Evolutionary conservation across 2,797 vertebrate genomes (phyloP).

Genomic region (Sciaenops ocellatus): DNA sequence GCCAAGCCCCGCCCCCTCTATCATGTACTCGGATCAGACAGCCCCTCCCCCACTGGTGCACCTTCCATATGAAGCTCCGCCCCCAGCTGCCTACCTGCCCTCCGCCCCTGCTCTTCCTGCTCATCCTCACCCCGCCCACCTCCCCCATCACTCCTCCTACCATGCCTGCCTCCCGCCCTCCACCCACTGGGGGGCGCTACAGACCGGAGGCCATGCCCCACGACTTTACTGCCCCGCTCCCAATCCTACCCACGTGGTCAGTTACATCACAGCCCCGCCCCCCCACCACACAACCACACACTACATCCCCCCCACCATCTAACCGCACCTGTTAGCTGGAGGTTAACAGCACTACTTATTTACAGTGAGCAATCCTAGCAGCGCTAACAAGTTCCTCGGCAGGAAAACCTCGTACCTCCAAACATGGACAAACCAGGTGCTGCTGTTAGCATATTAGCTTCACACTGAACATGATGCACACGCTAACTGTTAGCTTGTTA

Average conservation of each 20-base stretch:
- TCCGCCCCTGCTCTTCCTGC: conserved; percentile 74
- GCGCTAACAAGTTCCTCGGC: not conserved
- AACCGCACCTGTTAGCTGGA: not conserved
- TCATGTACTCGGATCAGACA: conserved; percentile 62
- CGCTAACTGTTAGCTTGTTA: not conserved
- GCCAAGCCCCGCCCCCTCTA: conserved; percentile 55
- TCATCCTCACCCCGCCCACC: conserved; percentile 69
- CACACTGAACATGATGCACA: not conserved
- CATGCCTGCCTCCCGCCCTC: conserved; percentile 72
- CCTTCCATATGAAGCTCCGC: conserved; percentile 61
- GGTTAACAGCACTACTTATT: not conserved
- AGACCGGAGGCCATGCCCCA: conserved; percentile 27
- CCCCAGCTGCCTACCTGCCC: conserved; percentile 72
- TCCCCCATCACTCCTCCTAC: conserved; percentile 84
- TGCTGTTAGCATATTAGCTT: conserved; percentile 10
- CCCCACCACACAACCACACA: conserved; percentile 59
- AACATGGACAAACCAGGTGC: no score
- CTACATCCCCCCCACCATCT: conserved; percentile 67
- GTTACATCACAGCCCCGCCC: conserved; percentile 83
- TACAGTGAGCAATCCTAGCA: not conserved
- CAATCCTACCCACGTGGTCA: conserved; percentile 76
- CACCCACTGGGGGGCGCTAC: conserved; percentile 69
- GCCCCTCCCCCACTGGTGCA: conserved; percentile 51
- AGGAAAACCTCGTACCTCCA: not conserved
- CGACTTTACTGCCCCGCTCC: conserved; percentile 83